Evolutionary conservation across 2,888 invertebrate species (phyloP).

Genomic region (Callosobruchus maculatus): DNA sequence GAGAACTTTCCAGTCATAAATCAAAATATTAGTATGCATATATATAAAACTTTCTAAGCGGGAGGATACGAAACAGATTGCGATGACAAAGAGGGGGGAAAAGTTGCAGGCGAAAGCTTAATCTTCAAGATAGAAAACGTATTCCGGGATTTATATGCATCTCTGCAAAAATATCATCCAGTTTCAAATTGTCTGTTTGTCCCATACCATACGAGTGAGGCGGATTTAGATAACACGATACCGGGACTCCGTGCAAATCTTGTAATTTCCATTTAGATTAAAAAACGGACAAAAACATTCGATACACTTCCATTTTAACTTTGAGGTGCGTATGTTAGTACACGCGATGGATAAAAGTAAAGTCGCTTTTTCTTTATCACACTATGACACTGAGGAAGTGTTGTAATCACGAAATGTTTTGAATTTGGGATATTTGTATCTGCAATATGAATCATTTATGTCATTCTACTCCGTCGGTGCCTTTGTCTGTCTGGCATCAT

Average conservation of each 20-base stretch:
- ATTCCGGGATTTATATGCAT: not conserved
- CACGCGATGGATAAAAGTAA: not conserved
- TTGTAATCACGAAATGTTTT: too few relatives aligned
- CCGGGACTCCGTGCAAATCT: not conserved
- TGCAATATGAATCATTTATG: too few relatives aligned
- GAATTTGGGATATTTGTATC: too few relatives aligned
- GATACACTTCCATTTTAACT: not conserved
- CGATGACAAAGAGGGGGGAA: not conserved
- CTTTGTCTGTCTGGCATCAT: too few relatives aligned
- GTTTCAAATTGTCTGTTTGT: too few relatives aligned
- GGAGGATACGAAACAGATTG: not conserved
- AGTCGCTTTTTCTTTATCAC: not conserved
- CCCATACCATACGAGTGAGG: too few relatives aligned
- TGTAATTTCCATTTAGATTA: not conserved
- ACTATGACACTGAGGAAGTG: too few relatives aligned
- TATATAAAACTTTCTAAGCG: not conserved
- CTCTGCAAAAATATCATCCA: not conserved
- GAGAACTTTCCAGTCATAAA: not conserved
- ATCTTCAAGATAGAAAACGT: not conserved
- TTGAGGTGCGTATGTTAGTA: not conserved
- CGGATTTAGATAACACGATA: too few relatives aligned
- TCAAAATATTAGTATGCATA: not conserved
- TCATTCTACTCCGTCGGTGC: too few relatives aligned
- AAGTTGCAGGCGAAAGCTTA: not conserved
- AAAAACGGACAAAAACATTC: not conserved